Evolutionary conservation across 2,797 vertebrate species (phyloP).

Genomic region (Hybognathus amarus): DNA sequence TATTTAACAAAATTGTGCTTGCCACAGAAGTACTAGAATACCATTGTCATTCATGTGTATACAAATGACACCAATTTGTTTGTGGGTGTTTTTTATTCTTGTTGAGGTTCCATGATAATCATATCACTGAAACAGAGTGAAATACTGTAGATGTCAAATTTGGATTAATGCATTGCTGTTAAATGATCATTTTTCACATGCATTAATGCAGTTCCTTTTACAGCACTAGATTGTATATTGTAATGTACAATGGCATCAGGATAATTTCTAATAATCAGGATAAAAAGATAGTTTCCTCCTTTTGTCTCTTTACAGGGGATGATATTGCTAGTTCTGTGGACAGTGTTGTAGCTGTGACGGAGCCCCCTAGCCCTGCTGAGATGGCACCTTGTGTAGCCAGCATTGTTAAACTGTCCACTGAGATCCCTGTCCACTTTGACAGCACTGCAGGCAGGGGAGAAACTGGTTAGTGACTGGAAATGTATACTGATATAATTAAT

Average conservation of each 20-base stretch:
- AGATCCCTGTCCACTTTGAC: constrained; percentile 77
- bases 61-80: neutral
- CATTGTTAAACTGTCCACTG: constrained; percentile 90
- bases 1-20: neutral
- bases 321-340: constrained; percentile 72
- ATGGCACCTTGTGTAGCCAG: constrained; percentile 75
- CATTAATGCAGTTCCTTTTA: neutral
- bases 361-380: constrained; percentile 73
- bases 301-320: constrained; percentile 59
- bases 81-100: neutral
- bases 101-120: neutral
- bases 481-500: neutral
- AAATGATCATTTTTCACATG: neutral
- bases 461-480: constrained; percentile 67
- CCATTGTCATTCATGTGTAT: neutral
- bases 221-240: neutral
- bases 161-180: neutral
- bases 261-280: neutral
- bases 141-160: neutral
- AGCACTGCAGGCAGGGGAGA: constrained; percentile 71
- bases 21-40: neutral
- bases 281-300: neutral
- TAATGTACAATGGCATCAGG: neutral
- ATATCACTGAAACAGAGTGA: neutral
- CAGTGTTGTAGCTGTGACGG: constrained; percentile 74